Conservation (phyloP, 2,797 vertebrate genomes). For the Ctenopoma multispine region DNA sequence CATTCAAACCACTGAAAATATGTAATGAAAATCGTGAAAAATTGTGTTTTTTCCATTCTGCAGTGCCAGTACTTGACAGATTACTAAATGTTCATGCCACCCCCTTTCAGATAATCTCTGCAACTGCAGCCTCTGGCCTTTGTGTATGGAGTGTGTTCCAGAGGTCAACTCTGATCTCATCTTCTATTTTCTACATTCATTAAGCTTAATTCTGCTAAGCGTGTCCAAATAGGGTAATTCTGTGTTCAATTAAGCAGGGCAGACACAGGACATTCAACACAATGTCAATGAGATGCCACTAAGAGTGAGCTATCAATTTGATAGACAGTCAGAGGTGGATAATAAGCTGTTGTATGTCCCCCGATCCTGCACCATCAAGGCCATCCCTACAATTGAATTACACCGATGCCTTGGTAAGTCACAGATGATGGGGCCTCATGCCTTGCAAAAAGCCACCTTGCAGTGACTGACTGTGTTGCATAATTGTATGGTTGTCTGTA, state of each 20-base stretch:
- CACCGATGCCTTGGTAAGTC: conserved; percentile 67
- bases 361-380: conserved; percentile 78
- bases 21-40: background rate
- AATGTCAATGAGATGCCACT: conserved; percentile 80
- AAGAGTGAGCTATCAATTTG: conserved; percentile 81
- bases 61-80: too few relatives aligned
- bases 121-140: conserved; percentile 44
- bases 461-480: conserved; percentile 55
- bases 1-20: background rate
- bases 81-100: conserved; percentile 54
- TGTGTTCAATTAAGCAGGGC: conserved; percentile 82
- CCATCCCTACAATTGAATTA: conserved; percentile 78
- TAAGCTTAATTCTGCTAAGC: conserved; percentile 73
- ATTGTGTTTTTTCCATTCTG: too few relatives aligned
- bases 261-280: conserved; percentile 82
- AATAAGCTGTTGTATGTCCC: conserved; percentile 78
- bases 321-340: conserved; percentile 78
- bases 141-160: conserved; percentile 69
- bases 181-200: conserved; percentile 67
- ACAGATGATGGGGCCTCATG: conserved; percentile 69
- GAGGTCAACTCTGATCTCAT: conserved; percentile 75
- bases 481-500: conserved; percentile 66
- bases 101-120: conserved; percentile 57
- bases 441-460: conserved; percentile 69
- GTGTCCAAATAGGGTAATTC: conserved; percentile 83